A percentile compares a stretch with the other conserved stretches of the same genome.
Conservation (phyloP, 2,113 vertebrate genomes). For the Mustela lutreola region DNA sequence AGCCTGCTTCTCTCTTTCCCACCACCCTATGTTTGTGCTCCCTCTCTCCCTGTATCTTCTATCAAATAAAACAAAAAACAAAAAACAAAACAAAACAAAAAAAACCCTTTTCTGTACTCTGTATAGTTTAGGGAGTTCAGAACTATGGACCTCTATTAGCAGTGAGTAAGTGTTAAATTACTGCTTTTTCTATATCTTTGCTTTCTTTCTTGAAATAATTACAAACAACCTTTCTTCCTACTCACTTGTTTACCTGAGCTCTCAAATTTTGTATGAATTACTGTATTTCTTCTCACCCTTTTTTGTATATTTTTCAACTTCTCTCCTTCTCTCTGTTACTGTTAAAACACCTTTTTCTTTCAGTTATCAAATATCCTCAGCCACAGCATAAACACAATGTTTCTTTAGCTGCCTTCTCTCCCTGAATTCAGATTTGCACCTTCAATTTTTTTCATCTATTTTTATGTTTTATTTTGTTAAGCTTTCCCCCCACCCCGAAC, state of each 20-base stretch:
- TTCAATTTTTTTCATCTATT: not conserved
- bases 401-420: conserved; percentile 1
- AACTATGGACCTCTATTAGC: not conserved
- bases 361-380: not conserved
- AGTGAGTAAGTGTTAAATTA: not conserved
- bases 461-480: conserved; percentile 5
- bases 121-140: not conserved
- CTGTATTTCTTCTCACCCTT: not conserved
- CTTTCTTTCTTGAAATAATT: not conserved
- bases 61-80: no score
- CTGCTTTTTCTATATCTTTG: not conserved
- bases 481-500: not conserved
- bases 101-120: not conserved
- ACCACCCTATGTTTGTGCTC: no score
- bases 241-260: not conserved
- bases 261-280: not conserved
- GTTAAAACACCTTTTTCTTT: conserved; percentile 16
- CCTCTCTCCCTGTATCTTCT: no score
- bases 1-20: no score
- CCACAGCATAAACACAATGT: not conserved
- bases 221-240: not conserved
- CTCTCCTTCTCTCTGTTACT: not conserved
- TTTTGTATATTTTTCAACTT: not conserved
- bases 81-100: no score
- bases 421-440: not conserved